These are phyloP conservation scores for Trematomus bernacchii DNA, from an alignment of 2,797 vertebrate genomes.

Conservation along the genomic window DNA sequence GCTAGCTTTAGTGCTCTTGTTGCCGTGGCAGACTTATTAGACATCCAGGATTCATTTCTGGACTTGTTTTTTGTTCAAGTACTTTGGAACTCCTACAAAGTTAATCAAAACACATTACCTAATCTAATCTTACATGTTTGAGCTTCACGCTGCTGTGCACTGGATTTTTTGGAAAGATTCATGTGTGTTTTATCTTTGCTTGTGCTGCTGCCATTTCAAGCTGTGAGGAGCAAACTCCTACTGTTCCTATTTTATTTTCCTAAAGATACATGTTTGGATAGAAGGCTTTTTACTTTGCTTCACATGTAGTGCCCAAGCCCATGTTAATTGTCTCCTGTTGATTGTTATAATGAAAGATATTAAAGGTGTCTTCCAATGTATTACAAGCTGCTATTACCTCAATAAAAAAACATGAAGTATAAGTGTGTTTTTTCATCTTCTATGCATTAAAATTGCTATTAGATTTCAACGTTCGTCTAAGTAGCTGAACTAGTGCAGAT, in stretches of 20 bases:
- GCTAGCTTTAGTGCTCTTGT: not conserved
- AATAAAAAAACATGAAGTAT: conserved; percentile 30
- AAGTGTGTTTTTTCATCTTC: conserved; percentile 5
- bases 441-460: conserved; percentile 1
- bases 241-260: conserved; percentile 33
- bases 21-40: conserved; percentile 3
- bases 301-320: conserved; percentile 15
- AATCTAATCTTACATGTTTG: not conserved
- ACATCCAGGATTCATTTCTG: not conserved
- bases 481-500: not conserved
- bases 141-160: conserved; percentile 25
- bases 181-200: conserved; percentile 20
- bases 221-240: conserved; percentile 18
- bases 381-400: conserved; percentile 30
- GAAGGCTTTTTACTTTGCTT: conserved; percentile 27
- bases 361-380: conserved; percentile 20
- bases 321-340: conserved; percentile 21
- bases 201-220: conserved; percentile 34
- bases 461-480: not conserved
- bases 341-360: conserved; percentile 21
- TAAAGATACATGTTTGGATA: conserved; percentile 24
- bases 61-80: conserved; percentile 11
- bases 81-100: not conserved
- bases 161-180: conserved; percentile 15
- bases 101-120: conserved; percentile 5